phyloP scores from a whole-genome alignment of 2,888 invertebrate genomes.

The Papilio gigon region DNA sequence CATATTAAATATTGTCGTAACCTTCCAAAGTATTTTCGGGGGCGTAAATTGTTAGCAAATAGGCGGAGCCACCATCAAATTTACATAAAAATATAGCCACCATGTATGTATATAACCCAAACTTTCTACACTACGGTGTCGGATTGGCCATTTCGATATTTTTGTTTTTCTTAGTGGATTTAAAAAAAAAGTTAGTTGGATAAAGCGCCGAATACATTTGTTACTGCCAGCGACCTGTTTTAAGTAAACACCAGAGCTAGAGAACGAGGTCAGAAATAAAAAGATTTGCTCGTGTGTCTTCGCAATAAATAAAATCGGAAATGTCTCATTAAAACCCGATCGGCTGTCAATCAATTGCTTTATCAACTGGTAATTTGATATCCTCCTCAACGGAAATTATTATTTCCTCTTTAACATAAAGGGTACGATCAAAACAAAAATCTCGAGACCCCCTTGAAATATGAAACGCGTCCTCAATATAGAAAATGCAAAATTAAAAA shows the following conservation, averaged over 20 bases:
- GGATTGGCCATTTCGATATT: not conserved
- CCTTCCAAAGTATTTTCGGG: slow-evolving; percentile 17
- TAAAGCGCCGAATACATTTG: no score
- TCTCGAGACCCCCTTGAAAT: slow-evolving; percentile 68
- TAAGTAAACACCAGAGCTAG: not conserved
- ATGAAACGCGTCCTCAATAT: slow-evolving; percentile 69
- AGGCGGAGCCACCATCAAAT: slow-evolving; percentile 1
- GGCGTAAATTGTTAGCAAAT: slow-evolving; percentile 21
- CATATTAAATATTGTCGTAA: slow-evolving; percentile 26
- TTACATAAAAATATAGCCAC: slow-evolving; percentile 1
- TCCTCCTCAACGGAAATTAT: slow-evolving; percentile 57
- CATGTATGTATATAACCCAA: not conserved
- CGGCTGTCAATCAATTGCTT: slow-evolving; percentile 63
- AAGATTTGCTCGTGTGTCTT: no score
- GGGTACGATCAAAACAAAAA: slow-evolving; percentile 55
- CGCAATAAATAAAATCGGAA: slow-evolving; percentile 34
- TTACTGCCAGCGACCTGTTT: no score
- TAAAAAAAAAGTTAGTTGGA: not conserved
- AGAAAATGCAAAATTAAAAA: slow-evolving; percentile 76
- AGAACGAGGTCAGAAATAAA: not conserved
- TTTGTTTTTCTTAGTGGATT: not conserved
- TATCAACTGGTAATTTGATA: slow-evolving; percentile 64
- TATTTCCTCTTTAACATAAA: slow-evolving; percentile 70
- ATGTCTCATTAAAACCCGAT: slow-evolving; percentile 50
- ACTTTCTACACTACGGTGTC: not conserved